phyloP scores from a whole-genome alignment of 2,888 invertebrate genomes.

The Polydesmus complanatus region DNA sequence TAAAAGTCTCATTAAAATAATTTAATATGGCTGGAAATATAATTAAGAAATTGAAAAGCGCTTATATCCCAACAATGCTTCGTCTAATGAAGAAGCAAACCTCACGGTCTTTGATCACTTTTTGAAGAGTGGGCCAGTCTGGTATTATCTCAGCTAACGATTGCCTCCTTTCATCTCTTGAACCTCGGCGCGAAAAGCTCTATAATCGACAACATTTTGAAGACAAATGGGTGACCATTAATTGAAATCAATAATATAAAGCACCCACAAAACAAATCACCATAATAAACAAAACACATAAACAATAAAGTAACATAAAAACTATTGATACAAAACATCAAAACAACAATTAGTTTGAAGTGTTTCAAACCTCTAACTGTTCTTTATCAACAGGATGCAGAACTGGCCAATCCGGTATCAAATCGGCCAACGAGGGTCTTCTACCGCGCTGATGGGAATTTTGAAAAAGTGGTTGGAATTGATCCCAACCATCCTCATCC shows the following conservation, averaged over 20 bases:
- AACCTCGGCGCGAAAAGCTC: slow-evolving; percentile 16
- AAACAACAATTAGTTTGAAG: neutral
- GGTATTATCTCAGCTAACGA: slow-evolving; percentile 90
- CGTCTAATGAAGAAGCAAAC: slow-evolving; percentile 14
- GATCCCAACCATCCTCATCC: slow-evolving; percentile 18
- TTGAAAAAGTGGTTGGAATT: no score
- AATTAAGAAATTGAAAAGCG: neutral
- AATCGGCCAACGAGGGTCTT: slow-evolving; percentile 30
- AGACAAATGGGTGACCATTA: neutral
- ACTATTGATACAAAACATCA: neutral
- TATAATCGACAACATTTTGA: slow-evolving; percentile 8
- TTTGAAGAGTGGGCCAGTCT: slow-evolving; percentile 81
- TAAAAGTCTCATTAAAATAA: no score
- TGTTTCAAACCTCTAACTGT: slow-evolving; percentile 23
- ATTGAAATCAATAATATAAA: neutral
- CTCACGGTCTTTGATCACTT: slow-evolving; percentile 20
- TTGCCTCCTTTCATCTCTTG: slow-evolving; percentile 48
- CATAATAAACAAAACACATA: neutral
- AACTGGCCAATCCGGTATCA: slow-evolving; percentile 65
- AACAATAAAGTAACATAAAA: neutral
- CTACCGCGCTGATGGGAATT: slow-evolving; percentile 22
- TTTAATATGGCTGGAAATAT: no score
- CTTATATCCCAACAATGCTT: neutral
- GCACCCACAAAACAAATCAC: neutral
- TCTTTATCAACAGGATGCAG: slow-evolving; percentile 33